These are phyloP conservation scores for Pelagia noctiluca DNA, from an alignment of 30 jellyfish, hydroid and myxozoan species.

Conservation along the genomic window DNA sequence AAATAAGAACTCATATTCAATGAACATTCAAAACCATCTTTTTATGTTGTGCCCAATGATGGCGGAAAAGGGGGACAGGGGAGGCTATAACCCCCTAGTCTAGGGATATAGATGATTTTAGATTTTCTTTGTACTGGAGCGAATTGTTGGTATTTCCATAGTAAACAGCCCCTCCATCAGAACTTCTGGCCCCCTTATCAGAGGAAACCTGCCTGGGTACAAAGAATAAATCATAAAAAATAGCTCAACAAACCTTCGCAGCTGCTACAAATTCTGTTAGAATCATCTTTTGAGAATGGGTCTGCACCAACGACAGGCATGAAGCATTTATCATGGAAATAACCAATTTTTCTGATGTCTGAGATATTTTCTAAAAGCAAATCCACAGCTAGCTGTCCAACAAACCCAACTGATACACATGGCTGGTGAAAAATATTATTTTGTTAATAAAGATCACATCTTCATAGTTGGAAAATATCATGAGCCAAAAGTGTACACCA, in stretches of 20 bases:
- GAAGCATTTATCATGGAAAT: conserved; percentile 40
- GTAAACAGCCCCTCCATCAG: too few relatives aligned
- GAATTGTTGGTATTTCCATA: too few relatives aligned
- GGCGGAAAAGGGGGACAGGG: background rate
- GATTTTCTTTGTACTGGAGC: too few relatives aligned
- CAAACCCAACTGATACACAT: conserved; percentile 62
- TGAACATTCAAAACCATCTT: background rate
- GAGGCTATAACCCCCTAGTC: too few relatives aligned
- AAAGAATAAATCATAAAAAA: background rate
- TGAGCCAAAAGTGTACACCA: too few relatives aligned
- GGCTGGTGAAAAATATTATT: conserved; percentile 49
- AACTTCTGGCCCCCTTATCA: background rate
- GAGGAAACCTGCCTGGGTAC: background rate
- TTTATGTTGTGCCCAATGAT: background rate
- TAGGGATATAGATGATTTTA: too few relatives aligned
- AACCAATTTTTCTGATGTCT: conserved; percentile 57
- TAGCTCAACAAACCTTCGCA: conserved; percentile 43
- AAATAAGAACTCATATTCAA: background rate
- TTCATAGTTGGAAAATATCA: too few relatives aligned
- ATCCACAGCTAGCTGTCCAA: conserved; percentile 73
- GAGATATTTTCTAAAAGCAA: conserved; percentile 46
- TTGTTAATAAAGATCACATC: too few relatives aligned
- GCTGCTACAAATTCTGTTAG: conserved; percentile 53
- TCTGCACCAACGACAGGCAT: conserved; percentile 65
- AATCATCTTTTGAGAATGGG: conserved; percentile 29